Evolutionary conservation across 2,888 invertebrate genomes (phyloP), one percentile per base, ranked within the genome.

Genomic region (Caenorhabditis sp.): DNA sequence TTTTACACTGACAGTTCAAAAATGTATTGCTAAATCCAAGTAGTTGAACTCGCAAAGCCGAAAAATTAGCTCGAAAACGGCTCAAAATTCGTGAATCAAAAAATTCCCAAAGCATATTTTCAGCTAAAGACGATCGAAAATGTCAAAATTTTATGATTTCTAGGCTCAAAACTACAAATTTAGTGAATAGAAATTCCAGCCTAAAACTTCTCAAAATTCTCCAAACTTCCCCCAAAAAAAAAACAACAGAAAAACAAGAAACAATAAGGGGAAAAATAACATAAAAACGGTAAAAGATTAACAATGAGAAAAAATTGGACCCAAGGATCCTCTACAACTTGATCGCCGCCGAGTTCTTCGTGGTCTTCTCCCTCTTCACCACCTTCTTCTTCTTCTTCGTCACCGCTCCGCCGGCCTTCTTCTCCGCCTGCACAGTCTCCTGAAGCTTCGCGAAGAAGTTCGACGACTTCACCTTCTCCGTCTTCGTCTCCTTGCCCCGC

Each of bases 401-500:
- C 47, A 41, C 44, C 22, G 26, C 68, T n/a, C 38, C 47, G 8
- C 84, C 83, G 31, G 82, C 77, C 35, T 69, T 79, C 69, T 82
- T 82, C 69, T 87, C 85, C 68, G 70, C 49, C 6, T 64, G 44
- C 19, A 87, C 87, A 14, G 86, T 86, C 51, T 83, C 85, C 68
- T 88, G 87, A 4, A 88, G 76, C 58, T 88, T 84, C 35, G 79
- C 59, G 74, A 87, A 88, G 84, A 88, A 88, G 63, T 85, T 85
- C 59, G 80, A 77, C 56, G 82, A 84, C 83, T 68, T 68, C 24
- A 68, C 38, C 41, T 86, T 87, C 38, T 82, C 16, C 19, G 63
- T 69, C 16, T 76, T 73, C 12, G 16, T 61, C 16, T 64, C 74
- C 38, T 68, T 64, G 49, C 70, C 84, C 51, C 80, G 61, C 22